Percentiles rank a stretch among this genome's conserved stretches.
Conservation (phyloP, 2,113 vertebrate species). For the Eurystomus gularis region DNA sequence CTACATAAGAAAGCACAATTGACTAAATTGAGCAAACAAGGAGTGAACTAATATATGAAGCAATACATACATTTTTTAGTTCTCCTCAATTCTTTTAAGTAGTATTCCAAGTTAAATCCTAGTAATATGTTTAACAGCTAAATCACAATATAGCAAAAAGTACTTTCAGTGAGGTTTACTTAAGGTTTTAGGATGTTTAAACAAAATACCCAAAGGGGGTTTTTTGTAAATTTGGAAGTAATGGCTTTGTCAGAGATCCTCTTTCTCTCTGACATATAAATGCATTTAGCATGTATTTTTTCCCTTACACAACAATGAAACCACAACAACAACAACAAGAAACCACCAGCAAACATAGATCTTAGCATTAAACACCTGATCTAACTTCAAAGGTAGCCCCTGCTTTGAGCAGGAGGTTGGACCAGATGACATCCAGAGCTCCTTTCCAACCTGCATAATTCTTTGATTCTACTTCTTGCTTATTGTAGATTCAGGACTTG, state of each 20-base stretch:
- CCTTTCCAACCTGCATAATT: background rate
- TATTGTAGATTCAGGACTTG: background rate
- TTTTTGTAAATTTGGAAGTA: constrained; percentile 1
- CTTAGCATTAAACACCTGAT: background rate
- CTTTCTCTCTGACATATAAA: background rate
- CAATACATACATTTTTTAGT: background rate
- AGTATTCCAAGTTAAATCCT: background rate
- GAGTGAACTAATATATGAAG: background rate
- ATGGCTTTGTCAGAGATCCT: background rate
- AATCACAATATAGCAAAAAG: background rate
- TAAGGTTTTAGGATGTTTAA: background rate
- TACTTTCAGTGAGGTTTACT: background rate
- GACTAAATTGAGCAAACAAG: background rate
- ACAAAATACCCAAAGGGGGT: background rate
- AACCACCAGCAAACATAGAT: background rate
- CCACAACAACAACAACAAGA: background rate
- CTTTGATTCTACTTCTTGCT: background rate
- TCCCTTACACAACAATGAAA: background rate
- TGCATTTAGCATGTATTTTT: background rate
- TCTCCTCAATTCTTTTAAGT: background rate
- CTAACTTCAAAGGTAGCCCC: background rate
- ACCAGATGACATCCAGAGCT: background rate
- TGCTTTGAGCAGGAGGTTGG: background rate
- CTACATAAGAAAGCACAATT: background rate
- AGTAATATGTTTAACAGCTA: background rate